These are phyloP conservation scores for Acanthis flammea DNA, from an alignment of 2,797 vertebrate species.

Conservation along the genomic window DNA sequence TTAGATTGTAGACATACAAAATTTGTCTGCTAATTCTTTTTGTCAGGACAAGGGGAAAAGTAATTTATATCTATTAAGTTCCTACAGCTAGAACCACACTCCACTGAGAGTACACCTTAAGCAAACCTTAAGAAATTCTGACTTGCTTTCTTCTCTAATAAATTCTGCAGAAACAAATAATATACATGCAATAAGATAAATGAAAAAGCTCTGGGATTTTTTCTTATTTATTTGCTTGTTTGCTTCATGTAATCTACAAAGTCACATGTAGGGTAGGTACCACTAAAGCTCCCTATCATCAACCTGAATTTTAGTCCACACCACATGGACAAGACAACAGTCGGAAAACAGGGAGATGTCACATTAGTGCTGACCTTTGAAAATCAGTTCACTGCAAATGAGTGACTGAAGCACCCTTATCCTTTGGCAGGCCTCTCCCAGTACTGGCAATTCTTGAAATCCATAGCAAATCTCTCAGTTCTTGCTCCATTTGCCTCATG, in stretches of 20 bases:
- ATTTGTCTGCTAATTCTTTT: background rate
- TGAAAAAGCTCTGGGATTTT: rapidly evolving
- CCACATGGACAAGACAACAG: background rate
- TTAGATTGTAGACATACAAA: background rate
- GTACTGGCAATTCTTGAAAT: background rate
- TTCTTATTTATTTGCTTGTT: background rate
- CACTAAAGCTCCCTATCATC: background rate
- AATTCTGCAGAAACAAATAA: background rate
- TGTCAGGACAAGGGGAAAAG: background rate
- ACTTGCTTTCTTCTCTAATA: background rate
- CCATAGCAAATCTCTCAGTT: background rate
- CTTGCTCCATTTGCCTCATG: background rate
- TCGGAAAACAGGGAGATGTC: background rate
- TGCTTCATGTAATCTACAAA: background rate
- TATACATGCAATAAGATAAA: background rate
- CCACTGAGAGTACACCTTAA: background rate
- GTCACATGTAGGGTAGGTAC: background rate
- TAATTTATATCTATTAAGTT: background rate
- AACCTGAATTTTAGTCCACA: background rate
- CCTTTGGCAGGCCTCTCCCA: background rate
- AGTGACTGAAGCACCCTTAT: background rate
- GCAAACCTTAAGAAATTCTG: background rate
- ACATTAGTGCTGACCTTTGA: background rate
- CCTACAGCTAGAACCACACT: background rate
- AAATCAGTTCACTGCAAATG: background rate